Conservation (phyloP, 1,140 invertebrate species). For the Scaptomyza pallida region DNA sequence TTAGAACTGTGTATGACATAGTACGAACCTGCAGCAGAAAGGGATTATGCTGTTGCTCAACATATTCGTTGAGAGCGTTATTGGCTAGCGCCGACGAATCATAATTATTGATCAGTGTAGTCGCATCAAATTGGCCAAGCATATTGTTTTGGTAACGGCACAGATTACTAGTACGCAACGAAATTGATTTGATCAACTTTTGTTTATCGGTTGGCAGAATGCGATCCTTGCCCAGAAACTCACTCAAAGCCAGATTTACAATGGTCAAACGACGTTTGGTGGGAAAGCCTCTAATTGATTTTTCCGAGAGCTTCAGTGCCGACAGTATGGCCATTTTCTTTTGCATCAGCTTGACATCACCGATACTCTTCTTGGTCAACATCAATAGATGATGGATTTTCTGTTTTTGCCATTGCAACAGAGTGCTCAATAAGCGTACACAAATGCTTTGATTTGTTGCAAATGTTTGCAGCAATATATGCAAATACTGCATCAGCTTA, state of each 20-base stretch:
- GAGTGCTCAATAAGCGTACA: slow-evolving; percentile 40
- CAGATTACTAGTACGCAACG: slow-evolving; percentile 39
- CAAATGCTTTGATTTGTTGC: slow-evolving; percentile 65
- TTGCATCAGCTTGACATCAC: slow-evolving; percentile 57
- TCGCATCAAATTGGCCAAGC: slow-evolving; percentile 40
- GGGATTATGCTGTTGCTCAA: slow-evolving; percentile 53
- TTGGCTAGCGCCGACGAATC: slow-evolving; percentile 24
- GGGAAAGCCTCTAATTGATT: slow-evolving; percentile 50
- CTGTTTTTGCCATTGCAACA: slow-evolving; percentile 64
- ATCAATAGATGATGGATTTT: slow-evolving; percentile 75
- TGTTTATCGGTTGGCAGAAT: slow-evolving; percentile 52
- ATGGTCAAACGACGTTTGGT: slow-evolving; percentile 42
- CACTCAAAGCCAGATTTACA: slow-evolving; percentile 47
- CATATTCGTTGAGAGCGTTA: slow-evolving; percentile 47
- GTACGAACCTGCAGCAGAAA: slow-evolving; percentile 47
- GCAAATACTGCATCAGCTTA: slow-evolving; percentile 63
- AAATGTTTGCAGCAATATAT: slow-evolving; percentile 50
- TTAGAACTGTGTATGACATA: background rate
- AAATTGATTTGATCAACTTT: slow-evolving; percentile 49
- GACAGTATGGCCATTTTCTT: slow-evolving; percentile 57
- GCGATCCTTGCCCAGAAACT: slow-evolving; percentile 60
- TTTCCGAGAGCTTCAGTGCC: slow-evolving; percentile 54
- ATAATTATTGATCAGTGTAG: slow-evolving; percentile 44
- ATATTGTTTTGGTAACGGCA: slow-evolving; percentile 35
- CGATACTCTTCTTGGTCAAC: slow-evolving; percentile 85